Conservation (phyloP, 2,797 vertebrate genomes). For the Periophthalmus magnuspinnatus region DNA sequence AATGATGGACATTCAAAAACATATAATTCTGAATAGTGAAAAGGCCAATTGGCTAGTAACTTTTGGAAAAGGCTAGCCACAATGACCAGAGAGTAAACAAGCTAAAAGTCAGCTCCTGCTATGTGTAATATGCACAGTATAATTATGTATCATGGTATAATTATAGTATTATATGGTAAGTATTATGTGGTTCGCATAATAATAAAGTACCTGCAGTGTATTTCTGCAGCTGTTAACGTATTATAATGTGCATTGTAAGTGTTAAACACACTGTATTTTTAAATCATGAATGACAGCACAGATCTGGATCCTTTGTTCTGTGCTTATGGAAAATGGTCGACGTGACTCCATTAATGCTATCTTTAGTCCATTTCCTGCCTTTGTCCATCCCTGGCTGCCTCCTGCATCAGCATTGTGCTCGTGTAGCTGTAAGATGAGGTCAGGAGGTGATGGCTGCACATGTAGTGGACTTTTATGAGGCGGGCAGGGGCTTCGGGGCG, state of each 20-base stretch:
- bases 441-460: slow-evolving; percentile 35
- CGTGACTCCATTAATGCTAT: slow-evolving; percentile 43
- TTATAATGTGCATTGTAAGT: not conserved
- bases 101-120: too few relatives aligned
- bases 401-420: slow-evolving; percentile 17
- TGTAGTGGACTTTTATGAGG: slow-evolving; percentile 37
- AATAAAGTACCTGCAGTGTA: too few relatives aligned
- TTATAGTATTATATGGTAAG: too few relatives aligned
- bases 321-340: slow-evolving; percentile 31
- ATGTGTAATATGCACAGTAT: too few relatives aligned
- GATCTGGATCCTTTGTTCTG: slow-evolving; percentile 4
- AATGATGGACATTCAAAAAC: too few relatives aligned
- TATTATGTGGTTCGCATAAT: too few relatives aligned
- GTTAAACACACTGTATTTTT: not conserved
- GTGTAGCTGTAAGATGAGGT: slow-evolving; percentile 40
- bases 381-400: slow-evolving; percentile 45
- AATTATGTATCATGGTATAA: too few relatives aligned
- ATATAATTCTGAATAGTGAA: too few relatives aligned
- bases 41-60: too few relatives aligned
- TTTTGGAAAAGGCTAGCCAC: too few relatives aligned
- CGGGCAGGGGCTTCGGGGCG: slow-evolving; percentile 48
- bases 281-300: not conserved
- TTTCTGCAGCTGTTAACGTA: not conserved
- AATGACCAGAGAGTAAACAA: too few relatives aligned
- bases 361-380: slow-evolving; percentile 46